Conservation (phyloP, 1,140 invertebrate genomes). For the Magallana angulata region DNA sequence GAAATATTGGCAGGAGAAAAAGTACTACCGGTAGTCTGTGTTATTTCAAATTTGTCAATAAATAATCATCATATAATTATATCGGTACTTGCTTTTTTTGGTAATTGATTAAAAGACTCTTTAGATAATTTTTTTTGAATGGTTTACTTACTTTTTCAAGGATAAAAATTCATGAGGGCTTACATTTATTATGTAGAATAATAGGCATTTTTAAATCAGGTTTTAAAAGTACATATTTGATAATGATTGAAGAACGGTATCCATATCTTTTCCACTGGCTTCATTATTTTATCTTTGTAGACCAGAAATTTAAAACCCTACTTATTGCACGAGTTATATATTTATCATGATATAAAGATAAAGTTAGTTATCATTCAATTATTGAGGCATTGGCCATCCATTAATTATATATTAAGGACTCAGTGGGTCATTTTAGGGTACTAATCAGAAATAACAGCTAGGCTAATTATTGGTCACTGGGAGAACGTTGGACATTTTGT, state of each 20-base stretch:
- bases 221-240: background rate
- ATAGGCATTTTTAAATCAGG: too few relatives aligned
- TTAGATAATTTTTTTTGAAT: too few relatives aligned
- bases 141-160: too few relatives aligned
- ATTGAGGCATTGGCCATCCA: background rate
- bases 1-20: too few relatives aligned
- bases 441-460: background rate
- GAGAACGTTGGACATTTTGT: background rate
- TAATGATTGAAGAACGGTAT: background rate
- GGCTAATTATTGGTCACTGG: constrained; percentile 4
- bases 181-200: too few relatives aligned
- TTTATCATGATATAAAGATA: constrained; percentile 29
- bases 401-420: background rate
- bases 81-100: too few relatives aligned
- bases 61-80: too few relatives aligned
- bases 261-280: background rate
- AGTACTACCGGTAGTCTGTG: too few relatives aligned
- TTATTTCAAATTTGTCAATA: too few relatives aligned
- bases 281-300: constrained; percentile 4
- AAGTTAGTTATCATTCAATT: background rate
- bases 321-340: background rate
- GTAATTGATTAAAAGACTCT: too few relatives aligned
- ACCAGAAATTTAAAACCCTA: background rate
- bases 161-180: too few relatives aligned
- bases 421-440: background rate